Conservation (phyloP, 2,113 vertebrate species). For the Glareola pratincola region DNA sequence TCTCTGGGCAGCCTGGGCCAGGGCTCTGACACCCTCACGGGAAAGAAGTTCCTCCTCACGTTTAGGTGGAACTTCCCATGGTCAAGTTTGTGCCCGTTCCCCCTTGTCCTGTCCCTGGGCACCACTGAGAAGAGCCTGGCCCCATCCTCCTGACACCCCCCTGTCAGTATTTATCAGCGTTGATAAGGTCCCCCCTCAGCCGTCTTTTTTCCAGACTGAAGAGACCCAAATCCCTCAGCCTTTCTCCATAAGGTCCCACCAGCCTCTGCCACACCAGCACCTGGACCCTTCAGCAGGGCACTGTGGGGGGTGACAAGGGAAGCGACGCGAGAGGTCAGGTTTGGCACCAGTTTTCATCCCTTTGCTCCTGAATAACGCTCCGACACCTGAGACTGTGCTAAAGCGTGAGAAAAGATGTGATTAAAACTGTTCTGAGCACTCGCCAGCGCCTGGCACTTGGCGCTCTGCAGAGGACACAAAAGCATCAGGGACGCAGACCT, state of each 20-base stretch:
- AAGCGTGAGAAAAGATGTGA: background rate
- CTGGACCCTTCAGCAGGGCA: fast-evolving
- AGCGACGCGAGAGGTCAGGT: fast-evolving
- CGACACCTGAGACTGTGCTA: fast-evolving
- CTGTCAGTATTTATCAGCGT: too few relatives aligned
- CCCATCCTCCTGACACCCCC: too few relatives aligned
- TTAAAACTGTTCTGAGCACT: background rate
- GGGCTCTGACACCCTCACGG: too few relatives aligned
- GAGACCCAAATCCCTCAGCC: too few relatives aligned
- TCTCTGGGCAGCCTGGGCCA: too few relatives aligned
- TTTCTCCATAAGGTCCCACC: fast-evolving
- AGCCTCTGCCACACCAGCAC: fast-evolving
- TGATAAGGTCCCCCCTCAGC: too few relatives aligned
- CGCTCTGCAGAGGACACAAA: background rate
- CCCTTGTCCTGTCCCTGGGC: too few relatives aligned
- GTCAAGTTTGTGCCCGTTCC: too few relatives aligned
- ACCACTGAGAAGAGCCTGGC: too few relatives aligned
- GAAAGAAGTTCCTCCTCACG: too few relatives aligned
- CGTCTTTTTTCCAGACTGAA: too few relatives aligned
- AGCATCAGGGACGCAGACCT: background rate
- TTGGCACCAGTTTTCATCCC: background rate
- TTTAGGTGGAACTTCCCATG: too few relatives aligned
- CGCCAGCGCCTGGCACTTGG: fast-evolving
- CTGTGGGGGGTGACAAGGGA: fast-evolving
- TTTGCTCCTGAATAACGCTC: background rate